Conservation (phyloP, 2,797 vertebrate species). For the Catamblyrhynchus diadema region DNA sequence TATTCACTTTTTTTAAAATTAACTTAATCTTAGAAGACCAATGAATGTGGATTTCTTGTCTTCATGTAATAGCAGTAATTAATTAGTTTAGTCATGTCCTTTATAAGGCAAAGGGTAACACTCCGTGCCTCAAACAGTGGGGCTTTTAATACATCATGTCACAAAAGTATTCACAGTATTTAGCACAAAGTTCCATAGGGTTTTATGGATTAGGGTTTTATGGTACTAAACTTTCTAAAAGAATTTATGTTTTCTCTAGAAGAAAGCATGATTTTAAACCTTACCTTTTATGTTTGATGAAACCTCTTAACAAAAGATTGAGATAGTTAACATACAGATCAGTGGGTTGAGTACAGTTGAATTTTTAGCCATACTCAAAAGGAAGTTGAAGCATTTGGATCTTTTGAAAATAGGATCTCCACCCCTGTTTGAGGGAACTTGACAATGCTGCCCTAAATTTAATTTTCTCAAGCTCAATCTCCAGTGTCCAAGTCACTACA, state of each 20-base stretch:
- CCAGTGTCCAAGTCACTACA: background rate
- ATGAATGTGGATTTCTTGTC: background rate
- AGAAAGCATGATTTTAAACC: background rate
- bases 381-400: background rate
- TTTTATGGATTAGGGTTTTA: background rate
- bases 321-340: background rate
- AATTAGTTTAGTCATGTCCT: background rate
- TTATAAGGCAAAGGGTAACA: background rate
- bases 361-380: background rate
- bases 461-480: background rate
- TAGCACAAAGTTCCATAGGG: background rate
- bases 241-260: background rate
- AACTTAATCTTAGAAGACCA: background rate
- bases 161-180: background rate
- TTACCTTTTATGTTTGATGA: background rate
- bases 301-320: background rate
- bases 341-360: background rate
- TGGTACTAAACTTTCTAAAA: background rate
- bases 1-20: background rate
- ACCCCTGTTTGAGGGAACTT: background rate
- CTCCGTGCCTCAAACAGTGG: background rate
- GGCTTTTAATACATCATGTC: background rate
- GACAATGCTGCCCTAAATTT: background rate
- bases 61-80: background rate
- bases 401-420: background rate